Evolutionary conservation across 2,888 invertebrate genomes (phyloP), one percentile per base, ranked within the genome.

Genomic region (Bursaphelenchus okinawaensis): DNA sequence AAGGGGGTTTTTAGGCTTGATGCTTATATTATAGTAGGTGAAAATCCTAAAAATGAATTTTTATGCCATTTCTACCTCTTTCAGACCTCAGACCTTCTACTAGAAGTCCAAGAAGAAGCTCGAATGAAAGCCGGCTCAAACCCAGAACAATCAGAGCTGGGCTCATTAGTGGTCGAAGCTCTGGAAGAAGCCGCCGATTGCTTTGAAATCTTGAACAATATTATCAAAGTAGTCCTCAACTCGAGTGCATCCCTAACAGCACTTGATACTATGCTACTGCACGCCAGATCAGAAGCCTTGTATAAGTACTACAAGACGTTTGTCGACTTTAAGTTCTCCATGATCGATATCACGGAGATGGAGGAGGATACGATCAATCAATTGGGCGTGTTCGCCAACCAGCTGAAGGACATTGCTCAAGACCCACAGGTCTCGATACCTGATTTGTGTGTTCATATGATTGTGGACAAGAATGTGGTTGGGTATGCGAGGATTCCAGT

Each of bases 401-500:
- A 68, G 9, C 56, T 70, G 19, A 56, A 60, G 4, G 56, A 71
- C 9, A 22, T 72, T 12, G 70, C 63, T 16, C 23, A 31, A 29
- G 70, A 70, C 27, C 59, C 60, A 7, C 70, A 70, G 59, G 28
- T 71, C 0, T 73, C 75, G 0, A 55, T 77, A 6, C 79, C 79
- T 8, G 73, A 73, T 12, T 65, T 78, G 20, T 50, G 74, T 22
- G 67, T 79, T 54, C 73, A 74, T 60, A 76, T 79, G 77, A 63
- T 72, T 29, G 76, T 75, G 4, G 68, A 70, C 29, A 69, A 68
- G 16, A 69, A 72, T 51, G 58, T 77, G n/a, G 74, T 78, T 26
- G 79, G 75, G 7, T 72, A 71, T 51, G 73, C 77, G 0, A 69
- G 73, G 50, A 72, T 78, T 67, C 73, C 77, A 4, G 57, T 73